These are phyloP conservation scores for Chironomus tepperi DNA, from an alignment of 1,140 invertebrate species.

Conservation along the genomic window DNA sequence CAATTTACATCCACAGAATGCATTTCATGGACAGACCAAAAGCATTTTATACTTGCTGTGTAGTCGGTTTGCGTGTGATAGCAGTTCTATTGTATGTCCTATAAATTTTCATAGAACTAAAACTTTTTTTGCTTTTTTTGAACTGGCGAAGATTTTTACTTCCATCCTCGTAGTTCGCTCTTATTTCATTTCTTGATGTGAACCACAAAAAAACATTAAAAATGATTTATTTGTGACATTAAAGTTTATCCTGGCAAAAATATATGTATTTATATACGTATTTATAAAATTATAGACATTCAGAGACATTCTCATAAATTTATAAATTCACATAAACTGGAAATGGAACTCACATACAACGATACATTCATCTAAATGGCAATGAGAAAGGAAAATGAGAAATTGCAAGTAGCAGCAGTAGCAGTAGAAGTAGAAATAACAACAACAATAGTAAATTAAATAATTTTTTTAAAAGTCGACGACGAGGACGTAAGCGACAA, in stretches of 20 bases:
- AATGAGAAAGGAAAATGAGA: not conserved
- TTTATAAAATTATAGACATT: not conserved
- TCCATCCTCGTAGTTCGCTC: not conserved
- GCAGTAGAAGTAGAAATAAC: not conserved
- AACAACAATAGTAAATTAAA: not conserved
- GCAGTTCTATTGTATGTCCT: not conserved
- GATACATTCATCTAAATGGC: not conserved
- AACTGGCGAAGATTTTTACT: not conserved
- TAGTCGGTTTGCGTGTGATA: too few relatives aligned
- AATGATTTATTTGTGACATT: slow-evolving; percentile 20
- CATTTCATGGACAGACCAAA: not conserved
- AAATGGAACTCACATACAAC: not conserved
- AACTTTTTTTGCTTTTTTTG: not conserved
- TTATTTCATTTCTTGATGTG: not conserved
- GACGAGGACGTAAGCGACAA: not conserved
- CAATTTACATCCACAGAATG: not conserved
- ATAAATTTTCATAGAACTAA: not conserved
- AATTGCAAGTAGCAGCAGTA: not conserved
- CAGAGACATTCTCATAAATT: not conserved
- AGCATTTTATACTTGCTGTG: not conserved
- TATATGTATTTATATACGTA: not conserved
- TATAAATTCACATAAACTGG: not conserved
- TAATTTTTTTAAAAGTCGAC: not conserved
- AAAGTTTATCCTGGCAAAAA: slow-evolving; percentile 5
- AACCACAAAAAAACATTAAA: slow-evolving; percentile 11